Base-by-base conservation (phyloP, 2,113 vertebrate species). In the Rana temporaria region DNA sequence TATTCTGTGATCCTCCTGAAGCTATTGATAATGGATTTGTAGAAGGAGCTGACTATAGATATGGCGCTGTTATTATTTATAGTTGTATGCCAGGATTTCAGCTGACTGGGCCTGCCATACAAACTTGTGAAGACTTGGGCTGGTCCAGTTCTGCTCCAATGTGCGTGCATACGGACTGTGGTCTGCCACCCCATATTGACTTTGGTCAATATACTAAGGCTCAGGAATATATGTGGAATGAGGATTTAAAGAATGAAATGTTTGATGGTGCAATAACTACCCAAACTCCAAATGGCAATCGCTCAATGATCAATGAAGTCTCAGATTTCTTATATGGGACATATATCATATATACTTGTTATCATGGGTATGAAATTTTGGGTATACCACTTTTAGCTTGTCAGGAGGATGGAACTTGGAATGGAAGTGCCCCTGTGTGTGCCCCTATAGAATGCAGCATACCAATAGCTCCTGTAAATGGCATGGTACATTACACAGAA, bases 21-120 rank as follows among this genome's bases (percentile, higher is more conserved):
- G 94, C 97, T 24, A 95, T 99, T 7, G 95, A 97, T 64, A 98
- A 96, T 24, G 98, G 98, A 1, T 98, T 99, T 56, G 97, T 99
- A 9, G 98, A 99, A 88, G 98, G 98, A 24, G 95, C 93, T n/a
- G 97, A 98, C 88, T 95, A 97, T 52, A 96, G 95, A 85, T 98
- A 94, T 0, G 98, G 98, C 0, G 95, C 97, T 57, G 96, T 98
- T 85, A 96, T 99, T n/a, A 99, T 99, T 89, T 99, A 98, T 79
- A 99, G 98, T 87, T 99, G 98, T 74, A 94, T 98, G 24, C 98
- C 98, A 26, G 97, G 97, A 26, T 99, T 95, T 84, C 96, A 98
- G 85, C 90, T 99, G 0, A 86, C 92, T 15, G 98, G 98, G 1
- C 96, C 95, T 53, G 95, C 95, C 86, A 97, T 98, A 88, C 92